Conservation (phyloP, 2,113 vertebrate genomes). For the Cyphomyrus discorhynchus region DNA sequence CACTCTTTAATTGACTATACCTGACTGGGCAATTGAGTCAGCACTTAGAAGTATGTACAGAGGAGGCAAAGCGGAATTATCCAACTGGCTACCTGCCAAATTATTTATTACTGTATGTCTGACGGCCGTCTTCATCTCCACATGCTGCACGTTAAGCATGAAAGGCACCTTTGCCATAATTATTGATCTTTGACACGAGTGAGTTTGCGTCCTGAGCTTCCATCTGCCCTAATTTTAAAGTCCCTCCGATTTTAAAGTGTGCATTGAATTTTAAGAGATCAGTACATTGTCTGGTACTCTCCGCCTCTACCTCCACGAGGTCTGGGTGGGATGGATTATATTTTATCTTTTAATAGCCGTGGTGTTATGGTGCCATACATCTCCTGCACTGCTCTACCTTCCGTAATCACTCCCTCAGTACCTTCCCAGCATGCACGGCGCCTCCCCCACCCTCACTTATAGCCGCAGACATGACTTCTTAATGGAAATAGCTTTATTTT, state of each 20-base stretch:
- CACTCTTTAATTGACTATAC: not conserved
- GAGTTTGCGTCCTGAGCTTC: not conserved
- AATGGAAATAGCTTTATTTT: constrained; percentile 16
- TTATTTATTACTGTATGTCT: not conserved
- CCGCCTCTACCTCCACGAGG: not conserved
- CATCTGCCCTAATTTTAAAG: not conserved
- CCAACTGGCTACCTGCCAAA: not conserved
- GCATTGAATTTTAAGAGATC: not conserved
- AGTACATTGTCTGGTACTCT: not conserved
- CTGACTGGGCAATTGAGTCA: not conserved
- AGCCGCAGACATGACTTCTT: not conserved
- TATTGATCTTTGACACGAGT: constrained; percentile 9
- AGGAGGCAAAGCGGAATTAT: not conserved
- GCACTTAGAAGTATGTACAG: not conserved
- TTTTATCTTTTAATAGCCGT: constrained; percentile 11
- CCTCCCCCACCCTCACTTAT: not conserved
- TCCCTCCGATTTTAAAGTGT: not conserved
- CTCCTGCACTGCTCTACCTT: not conserved
- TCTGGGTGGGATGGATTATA: constrained; percentile 7
- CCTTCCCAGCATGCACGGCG: constrained; percentile 11
- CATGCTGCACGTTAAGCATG: not conserved
- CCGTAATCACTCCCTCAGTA: constrained; percentile 11
- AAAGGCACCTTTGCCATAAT: not conserved
- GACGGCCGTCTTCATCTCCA: not conserved
- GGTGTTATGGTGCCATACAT: constrained; percentile 2